Conservation (phyloP, 2,113 vertebrate species). For the Tenebrosternarchus preto region DNA sequence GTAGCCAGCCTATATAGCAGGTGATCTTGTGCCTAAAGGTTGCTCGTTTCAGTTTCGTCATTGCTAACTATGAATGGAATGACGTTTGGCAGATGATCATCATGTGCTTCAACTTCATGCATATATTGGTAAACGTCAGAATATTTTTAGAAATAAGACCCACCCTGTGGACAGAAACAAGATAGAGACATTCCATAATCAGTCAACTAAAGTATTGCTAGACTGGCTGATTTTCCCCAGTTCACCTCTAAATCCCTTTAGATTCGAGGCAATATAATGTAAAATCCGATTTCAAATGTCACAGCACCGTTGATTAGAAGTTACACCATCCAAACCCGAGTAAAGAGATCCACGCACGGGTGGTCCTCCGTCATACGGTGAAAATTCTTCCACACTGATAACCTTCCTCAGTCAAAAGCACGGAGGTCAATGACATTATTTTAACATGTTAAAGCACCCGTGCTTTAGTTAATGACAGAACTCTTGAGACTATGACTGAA, state of each 20-base stretch:
- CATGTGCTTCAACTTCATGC: too few relatives aligned
- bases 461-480: conserved; percentile 1
- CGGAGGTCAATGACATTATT: conserved; percentile 56
- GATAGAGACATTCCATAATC: too few relatives aligned
- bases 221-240: too few relatives aligned
- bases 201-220: too few relatives aligned
- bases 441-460: conserved; percentile 37
- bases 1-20: too few relatives aligned
- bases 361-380: conserved; percentile 35
- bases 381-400: conserved; percentile 43
- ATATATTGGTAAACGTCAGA: too few relatives aligned
- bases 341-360: not conserved
- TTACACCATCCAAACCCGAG: not conserved
- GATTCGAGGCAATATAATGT: not conserved
- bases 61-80: too few relatives aligned
- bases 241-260: not conserved
- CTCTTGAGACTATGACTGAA: not conserved
- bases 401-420: conserved; percentile 46
- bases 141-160: too few relatives aligned
- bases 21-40: too few relatives aligned
- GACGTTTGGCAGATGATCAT: too few relatives aligned
- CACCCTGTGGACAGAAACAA: too few relatives aligned
- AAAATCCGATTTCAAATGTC: not conserved
- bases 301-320: not conserved
- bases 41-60: too few relatives aligned